Evolutionary conservation across 2,888 invertebrate genomes (phyloP).

Genomic region (Luperina testacea): DNA sequence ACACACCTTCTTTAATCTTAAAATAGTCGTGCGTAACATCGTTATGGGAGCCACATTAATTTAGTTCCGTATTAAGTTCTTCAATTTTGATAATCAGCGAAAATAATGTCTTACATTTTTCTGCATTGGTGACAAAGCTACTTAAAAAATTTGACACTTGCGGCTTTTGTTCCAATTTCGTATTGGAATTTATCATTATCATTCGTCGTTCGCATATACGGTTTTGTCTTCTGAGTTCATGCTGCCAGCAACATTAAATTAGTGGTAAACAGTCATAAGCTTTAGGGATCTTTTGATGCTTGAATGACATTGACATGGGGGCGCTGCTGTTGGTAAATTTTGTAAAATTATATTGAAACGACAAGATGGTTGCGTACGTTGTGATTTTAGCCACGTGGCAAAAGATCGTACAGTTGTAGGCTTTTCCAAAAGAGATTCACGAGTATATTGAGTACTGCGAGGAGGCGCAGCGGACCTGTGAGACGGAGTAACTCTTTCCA

Average conservation of each 20-base stretch:
- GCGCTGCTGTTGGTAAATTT: too few species aligned
- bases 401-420: background rate
- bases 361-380: background rate
- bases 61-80: background rate
- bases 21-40: slow-evolving; percentile 74
- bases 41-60: slow-evolving; percentile 54
- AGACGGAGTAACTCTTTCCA: background rate
- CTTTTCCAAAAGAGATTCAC: background rate
- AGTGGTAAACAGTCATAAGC: background rate
- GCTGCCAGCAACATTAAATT: slow-evolving; percentile 63
- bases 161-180: slow-evolving; percentile 62
- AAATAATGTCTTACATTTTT: slow-evolving; percentile 78
- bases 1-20: slow-evolving; percentile 74
- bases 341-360: background rate
- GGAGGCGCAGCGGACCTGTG: background rate
- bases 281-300: background rate
- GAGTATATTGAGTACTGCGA: background rate
- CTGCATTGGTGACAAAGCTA: slow-evolving; percentile 36
- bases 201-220: slow-evolving; percentile 9
- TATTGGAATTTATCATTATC: slow-evolving; percentile 36
- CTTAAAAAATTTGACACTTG: slow-evolving; percentile 55
- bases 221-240: slow-evolving; percentile 43
- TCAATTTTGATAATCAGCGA: slow-evolving; percentile 73
- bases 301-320: background rate
- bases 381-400: background rate